Evolutionary conservation across 2,113 vertebrate species (phyloP), one percentile per base, ranked within the genome.

Genomic region (Scomber japonicus): DNA sequence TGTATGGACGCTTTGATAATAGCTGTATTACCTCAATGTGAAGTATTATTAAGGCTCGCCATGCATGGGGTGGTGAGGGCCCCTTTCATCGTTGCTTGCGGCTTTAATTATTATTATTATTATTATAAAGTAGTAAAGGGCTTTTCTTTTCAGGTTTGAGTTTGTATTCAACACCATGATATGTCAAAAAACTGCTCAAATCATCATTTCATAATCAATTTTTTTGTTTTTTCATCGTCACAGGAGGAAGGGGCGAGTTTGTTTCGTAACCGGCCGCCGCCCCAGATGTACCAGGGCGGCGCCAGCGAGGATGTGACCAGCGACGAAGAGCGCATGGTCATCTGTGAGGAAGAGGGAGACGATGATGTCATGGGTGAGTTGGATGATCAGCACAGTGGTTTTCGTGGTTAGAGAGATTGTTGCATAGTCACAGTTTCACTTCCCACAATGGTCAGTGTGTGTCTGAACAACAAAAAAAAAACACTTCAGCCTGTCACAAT

Each of bases 321-420:
- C 30, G 96, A 97, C 0, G 96, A 97, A 75, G 96, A 97, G 74
- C 95, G 96, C 55, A 97, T 97, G 96, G 96, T 97, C 76, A 97
- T 97, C 92, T 97, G 96, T 59, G 96, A 97, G 82, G 96, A 97
- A 68, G 96, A 97, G 75, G 96, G 96, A 1, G 96, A 97, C 7
- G 96, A 97, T 19, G 96, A 97, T 46, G 96, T 97, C 86, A 97
- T 97, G 14, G 96, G 96, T 97, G 84, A 95, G 95, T 96, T 31
- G 94, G 45, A 11, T 40, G 14, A 77, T 12, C 35, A 15, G 54
- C 72, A 13, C 27, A 3, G 17, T 24, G 16, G 12, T 62, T n/a
- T 2, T 3, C 44, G 59, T n/a, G 70, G 27, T 77, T 68, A 68
- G 3, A 27, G 50, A 61, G 21, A 12, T 54, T 17, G 46, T 76